These are phyloP conservation scores for Artemia sp. DNA, from an alignment of 2,888 invertebrate species.

Conservation along the genomic window DNA sequence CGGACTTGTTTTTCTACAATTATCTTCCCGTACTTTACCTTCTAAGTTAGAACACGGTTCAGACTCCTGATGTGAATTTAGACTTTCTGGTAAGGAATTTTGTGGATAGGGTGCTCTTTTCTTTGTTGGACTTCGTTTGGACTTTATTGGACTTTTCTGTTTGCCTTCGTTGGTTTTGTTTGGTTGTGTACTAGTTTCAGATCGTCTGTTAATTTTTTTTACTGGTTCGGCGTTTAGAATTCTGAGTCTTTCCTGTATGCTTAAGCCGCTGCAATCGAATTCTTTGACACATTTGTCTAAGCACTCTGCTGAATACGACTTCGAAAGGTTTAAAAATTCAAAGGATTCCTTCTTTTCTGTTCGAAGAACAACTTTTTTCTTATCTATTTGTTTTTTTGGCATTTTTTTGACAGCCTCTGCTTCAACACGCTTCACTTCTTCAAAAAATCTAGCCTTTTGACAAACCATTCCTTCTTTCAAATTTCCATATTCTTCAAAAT, in stretches of 20 bases:
- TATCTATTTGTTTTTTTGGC: not conserved
- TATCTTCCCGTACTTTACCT: no score
- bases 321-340: not conserved
- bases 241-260: not conserved
- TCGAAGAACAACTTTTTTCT: not conserved
- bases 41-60: no score
- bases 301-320: not conserved
- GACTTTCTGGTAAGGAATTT: no score
- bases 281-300: not conserved
- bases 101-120: not conserved
- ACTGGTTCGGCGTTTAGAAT: conserved; percentile 11
- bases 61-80: no score
- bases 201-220: not conserved
- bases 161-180: not conserved
- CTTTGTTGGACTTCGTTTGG: not conserved
- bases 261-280: not conserved
- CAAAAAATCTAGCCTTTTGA: conserved; percentile 3
- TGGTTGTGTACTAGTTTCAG: not conserved
- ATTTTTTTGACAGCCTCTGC: not conserved
- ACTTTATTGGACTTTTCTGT: not conserved
- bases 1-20: no score
- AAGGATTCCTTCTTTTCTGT: not conserved
- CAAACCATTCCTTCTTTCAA: no score
- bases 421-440: not conserved
- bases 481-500: no score